These are phyloP conservation scores for Phoenicopterus ruber DNA, from an alignment of 2,113 vertebrate species.

Conservation along the genomic window DNA sequence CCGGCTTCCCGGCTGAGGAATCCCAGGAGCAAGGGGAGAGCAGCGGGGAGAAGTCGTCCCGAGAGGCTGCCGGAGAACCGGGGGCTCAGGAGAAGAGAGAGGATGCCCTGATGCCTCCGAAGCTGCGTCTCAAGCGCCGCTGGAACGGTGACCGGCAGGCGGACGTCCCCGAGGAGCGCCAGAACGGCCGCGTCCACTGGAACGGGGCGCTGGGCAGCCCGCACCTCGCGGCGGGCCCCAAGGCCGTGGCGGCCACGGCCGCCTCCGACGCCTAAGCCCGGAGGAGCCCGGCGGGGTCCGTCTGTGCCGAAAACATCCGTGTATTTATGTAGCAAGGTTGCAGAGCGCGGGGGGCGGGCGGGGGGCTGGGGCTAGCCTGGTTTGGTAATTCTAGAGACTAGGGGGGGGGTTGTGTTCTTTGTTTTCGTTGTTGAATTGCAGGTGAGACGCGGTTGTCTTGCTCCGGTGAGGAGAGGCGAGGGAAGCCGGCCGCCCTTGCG, in stretches of 20 bases:
- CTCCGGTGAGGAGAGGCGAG: background rate
- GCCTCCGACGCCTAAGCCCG: constrained; percentile 58
- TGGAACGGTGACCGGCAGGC: constrained; percentile 70
- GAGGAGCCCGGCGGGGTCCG: background rate
- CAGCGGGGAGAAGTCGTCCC: background rate
- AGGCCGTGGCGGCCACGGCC: constrained; percentile 24
- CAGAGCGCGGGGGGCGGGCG: background rate
- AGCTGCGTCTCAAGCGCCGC: constrained; percentile 75
- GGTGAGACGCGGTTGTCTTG: background rate
- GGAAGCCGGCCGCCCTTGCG: background rate
- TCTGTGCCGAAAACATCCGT: background rate
- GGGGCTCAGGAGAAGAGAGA: constrained; percentile 49
- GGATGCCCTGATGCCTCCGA: constrained; percentile 76
- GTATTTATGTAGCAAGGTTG: constrained; percentile 70
- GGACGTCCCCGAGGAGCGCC: constrained; percentile 19
- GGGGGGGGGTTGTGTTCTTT: background rate
- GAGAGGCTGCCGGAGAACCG: rapidly evolving
- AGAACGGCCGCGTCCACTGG: constrained; percentile 53
- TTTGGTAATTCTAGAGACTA: constrained; percentile 54
- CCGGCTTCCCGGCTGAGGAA: background rate
- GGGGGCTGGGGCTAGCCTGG: background rate
- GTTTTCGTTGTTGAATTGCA: background rate
- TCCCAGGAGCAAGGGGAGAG: constrained; percentile 30
- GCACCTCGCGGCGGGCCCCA: background rate
- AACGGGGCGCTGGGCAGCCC: background rate